Evolutionary conservation across 2,113 vertebrate species (phyloP), one percentile per base, ranked within the genome.

Genomic region (Indicator indicator): DNA sequence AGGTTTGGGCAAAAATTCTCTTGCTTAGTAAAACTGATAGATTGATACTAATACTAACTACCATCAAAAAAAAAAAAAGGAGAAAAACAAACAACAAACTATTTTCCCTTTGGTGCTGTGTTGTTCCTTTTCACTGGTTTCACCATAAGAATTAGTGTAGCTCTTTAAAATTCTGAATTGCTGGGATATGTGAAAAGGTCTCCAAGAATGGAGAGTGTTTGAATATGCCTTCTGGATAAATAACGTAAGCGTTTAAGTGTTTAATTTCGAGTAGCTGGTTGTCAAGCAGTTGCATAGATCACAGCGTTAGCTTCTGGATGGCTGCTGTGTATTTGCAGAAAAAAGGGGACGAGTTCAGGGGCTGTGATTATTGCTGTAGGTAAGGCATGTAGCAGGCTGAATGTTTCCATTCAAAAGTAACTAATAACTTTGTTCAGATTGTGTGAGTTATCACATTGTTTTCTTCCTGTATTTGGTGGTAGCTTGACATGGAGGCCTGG

Each of bases 381-480:
- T 76, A 82, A 60, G 30, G 78, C 79, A 32, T 63, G 13, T n/a
- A 67, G n/a, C 40, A n/a, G 69, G 28, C 50, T 91, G 75, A 91
- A 48, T 90, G 74, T 93, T 94, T 95, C 50, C 62, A 86, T 15
- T 78, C 64, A n/a, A n/a, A 64, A 86, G 76, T 90, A 91, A 74
- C 87, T 83, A 90, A 92, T 90, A 90, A 71, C 65, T 83, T 71
- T 1, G 1, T 70, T 83, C 6, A 0, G 20, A 58, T 86, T 83
- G 88, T 90, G 86, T 86, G 80, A 86, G 65, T 44, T 83, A 88
- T 94, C 76, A 9, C 56, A 5, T 88, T 95, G 85, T 94, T 94
- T 95, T 94, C 80, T 95, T 95, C 89, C 85, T 95, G 72, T 84
- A 65, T 86, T 95, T 90, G 40, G 55, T 86, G 16, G 40, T 62